Evolutionary conservation across 2,888 invertebrate species (phyloP).

Genomic region (Agrypnus murinus): DNA sequence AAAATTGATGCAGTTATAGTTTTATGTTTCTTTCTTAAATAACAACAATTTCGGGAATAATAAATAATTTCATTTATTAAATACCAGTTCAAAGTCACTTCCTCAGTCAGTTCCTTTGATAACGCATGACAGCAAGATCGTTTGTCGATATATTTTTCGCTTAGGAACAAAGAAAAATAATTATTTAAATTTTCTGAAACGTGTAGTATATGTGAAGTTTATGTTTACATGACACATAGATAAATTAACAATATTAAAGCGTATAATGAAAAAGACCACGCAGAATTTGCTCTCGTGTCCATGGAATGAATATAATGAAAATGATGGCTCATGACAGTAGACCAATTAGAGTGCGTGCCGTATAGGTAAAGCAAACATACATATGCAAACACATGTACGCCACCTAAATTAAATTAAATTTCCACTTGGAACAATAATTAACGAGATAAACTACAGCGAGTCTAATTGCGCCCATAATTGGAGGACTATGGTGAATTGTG

Average conservation of each 20-base stretch:
- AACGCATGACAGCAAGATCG: no score
- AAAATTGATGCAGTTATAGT: no score
- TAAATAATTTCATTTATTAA: no score
- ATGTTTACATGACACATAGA: constrained; percentile 26
- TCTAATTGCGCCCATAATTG: constrained; percentile 61
- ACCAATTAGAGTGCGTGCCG: constrained; percentile 45
- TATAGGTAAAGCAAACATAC: constrained; percentile 51
- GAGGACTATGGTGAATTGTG: constrained; percentile 57
- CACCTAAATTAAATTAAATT: constrained; percentile 60
- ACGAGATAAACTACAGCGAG: constrained; percentile 60
- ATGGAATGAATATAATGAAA: constrained; percentile 38
- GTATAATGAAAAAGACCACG: constrained; percentile 44
- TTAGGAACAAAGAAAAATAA: no score
- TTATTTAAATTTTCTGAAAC: no score
- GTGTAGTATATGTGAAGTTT: no score
- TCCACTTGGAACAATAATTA: constrained; percentile 61
- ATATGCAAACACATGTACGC: constrained; percentile 58
- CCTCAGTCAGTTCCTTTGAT: no score
- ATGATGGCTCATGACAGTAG: constrained; percentile 45
- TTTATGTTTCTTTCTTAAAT: no score
- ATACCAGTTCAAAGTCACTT: no score
- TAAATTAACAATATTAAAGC: constrained; percentile 43
- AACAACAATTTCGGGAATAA: no score
- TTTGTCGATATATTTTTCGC: no score
- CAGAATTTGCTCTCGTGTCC: constrained; percentile 37